Evolutionary conservation across 2,113 vertebrate species (phyloP).

Genomic region (Lagopus leucura): DNA sequence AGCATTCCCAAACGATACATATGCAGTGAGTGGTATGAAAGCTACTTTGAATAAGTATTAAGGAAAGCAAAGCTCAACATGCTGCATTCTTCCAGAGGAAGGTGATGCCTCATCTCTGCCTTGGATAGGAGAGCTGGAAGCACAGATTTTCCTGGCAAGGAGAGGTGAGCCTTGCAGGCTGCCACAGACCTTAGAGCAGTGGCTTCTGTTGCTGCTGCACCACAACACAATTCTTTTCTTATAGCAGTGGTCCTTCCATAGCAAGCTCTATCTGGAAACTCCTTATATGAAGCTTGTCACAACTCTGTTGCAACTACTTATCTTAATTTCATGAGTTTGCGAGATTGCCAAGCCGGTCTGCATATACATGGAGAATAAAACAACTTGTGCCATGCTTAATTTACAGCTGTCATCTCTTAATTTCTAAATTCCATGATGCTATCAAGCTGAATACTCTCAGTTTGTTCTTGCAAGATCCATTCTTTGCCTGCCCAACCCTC

Average conservation of each 20-base stretch:
- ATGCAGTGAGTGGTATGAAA: background rate
- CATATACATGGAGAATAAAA: background rate
- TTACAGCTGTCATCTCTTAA: conserved; percentile 35
- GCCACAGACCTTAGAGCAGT: accelerated
- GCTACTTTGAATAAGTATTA: background rate
- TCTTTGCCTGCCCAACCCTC: background rate
- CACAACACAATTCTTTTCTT: background rate
- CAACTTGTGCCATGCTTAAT: background rate
- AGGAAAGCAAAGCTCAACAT: background rate
- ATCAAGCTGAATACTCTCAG: conserved; percentile 41
- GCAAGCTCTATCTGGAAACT: background rate
- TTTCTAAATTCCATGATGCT: conserved; percentile 56
- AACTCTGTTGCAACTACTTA: background rate
- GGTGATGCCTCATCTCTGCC: background rate
- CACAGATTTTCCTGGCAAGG: accelerated
- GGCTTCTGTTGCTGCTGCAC: background rate
- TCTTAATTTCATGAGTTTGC: background rate
- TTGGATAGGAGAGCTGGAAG: background rate
- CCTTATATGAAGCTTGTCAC: background rate
- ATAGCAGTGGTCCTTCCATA: background rate
- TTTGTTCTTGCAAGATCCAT: conserved; percentile 39
- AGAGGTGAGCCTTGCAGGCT: background rate
- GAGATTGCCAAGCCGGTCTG: background rate
- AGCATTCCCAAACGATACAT: background rate
- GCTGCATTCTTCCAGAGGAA: background rate